Base-by-base conservation (phyloP, 2,888 invertebrate species). In the Agelastica alni region DNA sequence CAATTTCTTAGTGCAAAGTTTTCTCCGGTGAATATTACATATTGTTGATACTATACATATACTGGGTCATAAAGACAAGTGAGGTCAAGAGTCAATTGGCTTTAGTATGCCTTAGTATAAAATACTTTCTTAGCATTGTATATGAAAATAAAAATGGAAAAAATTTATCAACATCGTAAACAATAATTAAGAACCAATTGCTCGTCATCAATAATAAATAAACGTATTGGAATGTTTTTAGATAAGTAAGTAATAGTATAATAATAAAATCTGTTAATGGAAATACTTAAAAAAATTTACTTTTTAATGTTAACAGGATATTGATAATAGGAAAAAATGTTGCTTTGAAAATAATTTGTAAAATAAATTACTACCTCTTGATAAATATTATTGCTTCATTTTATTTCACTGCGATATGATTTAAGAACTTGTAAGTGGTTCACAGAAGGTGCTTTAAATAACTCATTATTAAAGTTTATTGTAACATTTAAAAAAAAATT, bases 1-100 rank as follows among this genome's bases (percentile, higher is more conserved):
- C 9, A 26, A 26, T 9, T 26, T 26, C 26, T 26, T 9, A 26
- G 26, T 26, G 26, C 9, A 26, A n/a, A n/a, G n/a, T n/a, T 1
- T 9, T 2, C 22, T 2, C 16, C 36, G 17, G 36, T 36, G 36
- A 47, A 46, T 45, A 17, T n/a, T 36, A 10, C n/a, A 36, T 36
- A 9, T 36, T 17, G 36, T 17, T 36, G 36, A 26, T 6, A 26
- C 26, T n/a, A n/a, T n/a, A n/a, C 17, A 30, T 57, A 49, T 51
- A 56, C 51, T 63, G 59, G 62, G 64, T 65, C 64, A 65, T 48
- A 57, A 53, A 56, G 61, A 53, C 56, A 55, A 44, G 52, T 44
- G 37, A 55, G 63, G 64, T 65, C 62, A 62, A 34, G 44, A 58
- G 64, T 64, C 63, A 65, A 65, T 65, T 65, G 61, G 58, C 44